phyloP scores from a whole-genome alignment of 2,888 invertebrate species.

The Patella caerulea region DNA sequence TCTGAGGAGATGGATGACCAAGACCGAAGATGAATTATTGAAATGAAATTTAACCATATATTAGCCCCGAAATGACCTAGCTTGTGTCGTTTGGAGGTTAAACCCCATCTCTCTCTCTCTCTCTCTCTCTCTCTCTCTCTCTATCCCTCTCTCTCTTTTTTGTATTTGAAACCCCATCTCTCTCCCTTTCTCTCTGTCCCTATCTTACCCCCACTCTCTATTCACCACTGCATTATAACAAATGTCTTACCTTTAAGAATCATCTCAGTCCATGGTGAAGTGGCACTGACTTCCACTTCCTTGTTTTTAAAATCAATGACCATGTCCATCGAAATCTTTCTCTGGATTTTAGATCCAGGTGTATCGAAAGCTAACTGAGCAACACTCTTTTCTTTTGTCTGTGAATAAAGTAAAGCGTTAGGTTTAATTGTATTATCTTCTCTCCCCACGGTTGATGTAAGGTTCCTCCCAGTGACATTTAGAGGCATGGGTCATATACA shows the following conservation, averaged over 20 bases:
- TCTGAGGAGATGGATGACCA: no score
- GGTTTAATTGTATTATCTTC: not conserved
- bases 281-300: constrained; percentile 48
- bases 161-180: no score
- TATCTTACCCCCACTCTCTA: no score
- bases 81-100: no score
- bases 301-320: constrained; percentile 55
- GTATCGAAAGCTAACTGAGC: constrained; percentile 79
- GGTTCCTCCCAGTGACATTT: not conserved
- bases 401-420: constrained; percentile 18
- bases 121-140: no score
- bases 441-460: not conserved
- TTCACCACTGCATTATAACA: no score
- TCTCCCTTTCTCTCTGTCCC: no score
- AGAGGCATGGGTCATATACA: not conserved
- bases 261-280: constrained; percentile 68
- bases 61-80: no score
- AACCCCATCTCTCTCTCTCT: no score
- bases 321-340: constrained; percentile 74
- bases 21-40: no score
- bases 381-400: constrained; percentile 48
- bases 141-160: no score
- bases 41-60: no score
- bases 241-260: constrained; percentile 57
- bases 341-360: constrained; percentile 83